phyloP scores from a whole-genome alignment of 2,888 invertebrate species.

The Drosophila austrosaltans region DNA sequence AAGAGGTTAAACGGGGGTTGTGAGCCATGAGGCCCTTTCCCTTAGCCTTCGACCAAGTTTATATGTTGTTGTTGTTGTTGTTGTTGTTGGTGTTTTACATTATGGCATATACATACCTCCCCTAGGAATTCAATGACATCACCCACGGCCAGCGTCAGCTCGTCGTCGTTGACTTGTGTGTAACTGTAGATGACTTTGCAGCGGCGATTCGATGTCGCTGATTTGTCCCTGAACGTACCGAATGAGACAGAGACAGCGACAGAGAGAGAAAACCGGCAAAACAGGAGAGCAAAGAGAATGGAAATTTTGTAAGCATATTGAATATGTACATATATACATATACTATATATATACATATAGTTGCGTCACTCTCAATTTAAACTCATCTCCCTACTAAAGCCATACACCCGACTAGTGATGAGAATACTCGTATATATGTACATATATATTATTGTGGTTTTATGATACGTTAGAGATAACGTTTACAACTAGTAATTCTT shows the following conservation, averaged over 20 bases:
- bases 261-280: slow-evolving; percentile 23
- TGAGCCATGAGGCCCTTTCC: slow-evolving; percentile 35
- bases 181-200: slow-evolving; percentile 96
- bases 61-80: slow-evolving; percentile 24
- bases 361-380: slow-evolving; percentile 34
- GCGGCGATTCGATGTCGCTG: slow-evolving; percentile 85
- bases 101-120: slow-evolving; percentile 86
- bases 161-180: slow-evolving; percentile 96
- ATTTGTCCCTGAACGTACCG: slow-evolving; percentile 80
- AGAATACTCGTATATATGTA: background rate
- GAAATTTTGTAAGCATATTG: slow-evolving; percentile 30
- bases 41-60: slow-evolving; percentile 17
- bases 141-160: slow-evolving; percentile 92
- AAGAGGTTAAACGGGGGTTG: slow-evolving; percentile 76
- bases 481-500: too few species aligned
- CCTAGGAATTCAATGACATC: slow-evolving; percentile 95
- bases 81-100: too few species aligned
- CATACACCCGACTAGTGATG: background rate
- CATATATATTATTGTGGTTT: background rate
- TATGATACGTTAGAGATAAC: background rate
- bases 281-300: slow-evolving; percentile 9
- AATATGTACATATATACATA: background rate
- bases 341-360: background rate
- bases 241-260: slow-evolving; percentile 23
- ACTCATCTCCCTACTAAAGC: slow-evolving; percentile 4